Evolutionary conservation across 1,140 invertebrate species (phyloP).

Genomic region (Brachionus angularis): DNA sequence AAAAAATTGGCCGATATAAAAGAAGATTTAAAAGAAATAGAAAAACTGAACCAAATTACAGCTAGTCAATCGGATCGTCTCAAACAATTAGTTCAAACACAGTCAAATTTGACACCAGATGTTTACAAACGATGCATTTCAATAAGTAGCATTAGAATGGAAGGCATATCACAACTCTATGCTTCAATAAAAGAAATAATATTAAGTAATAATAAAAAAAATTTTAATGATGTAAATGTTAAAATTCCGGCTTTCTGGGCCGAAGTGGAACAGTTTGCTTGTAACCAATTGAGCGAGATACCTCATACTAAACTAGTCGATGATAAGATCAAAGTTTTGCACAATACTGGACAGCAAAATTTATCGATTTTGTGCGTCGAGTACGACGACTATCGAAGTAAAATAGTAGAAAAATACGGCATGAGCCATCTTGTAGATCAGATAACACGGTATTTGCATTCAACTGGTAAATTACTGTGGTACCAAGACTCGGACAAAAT

Average conservation of each 20-base stretch:
- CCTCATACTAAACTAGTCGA: constrained; percentile 7
- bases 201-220: constrained; percentile 15
- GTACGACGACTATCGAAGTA: not conserved
- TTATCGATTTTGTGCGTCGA: constrained; percentile 11
- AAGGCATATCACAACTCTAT: not conserved
- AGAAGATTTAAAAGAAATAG: constrained; percentile 14
- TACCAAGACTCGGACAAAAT: not conserved
- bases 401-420: constrained; percentile 31
- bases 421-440: constrained; percentile 36
- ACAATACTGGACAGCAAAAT: not conserved
- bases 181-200: constrained; percentile 1
- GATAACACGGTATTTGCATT: constrained; percentile 14
- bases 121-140: not conserved
- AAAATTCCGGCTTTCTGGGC: constrained; percentile 42
- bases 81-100: constrained; percentile 43
- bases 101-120: constrained; percentile 20
- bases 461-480: constrained; percentile 10
- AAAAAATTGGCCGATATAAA: not conserved
- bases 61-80: constrained; percentile 33
- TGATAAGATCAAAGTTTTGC: constrained; percentile 24
- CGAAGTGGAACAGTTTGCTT: constrained; percentile 29
- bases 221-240: not conserved
- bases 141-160: constrained; percentile 12
- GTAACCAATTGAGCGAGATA: not conserved
- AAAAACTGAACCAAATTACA: constrained; percentile 22